Base-by-base conservation (phyloP, 2,113 vertebrate genomes). In the Notarius quadriscutis region DNA sequence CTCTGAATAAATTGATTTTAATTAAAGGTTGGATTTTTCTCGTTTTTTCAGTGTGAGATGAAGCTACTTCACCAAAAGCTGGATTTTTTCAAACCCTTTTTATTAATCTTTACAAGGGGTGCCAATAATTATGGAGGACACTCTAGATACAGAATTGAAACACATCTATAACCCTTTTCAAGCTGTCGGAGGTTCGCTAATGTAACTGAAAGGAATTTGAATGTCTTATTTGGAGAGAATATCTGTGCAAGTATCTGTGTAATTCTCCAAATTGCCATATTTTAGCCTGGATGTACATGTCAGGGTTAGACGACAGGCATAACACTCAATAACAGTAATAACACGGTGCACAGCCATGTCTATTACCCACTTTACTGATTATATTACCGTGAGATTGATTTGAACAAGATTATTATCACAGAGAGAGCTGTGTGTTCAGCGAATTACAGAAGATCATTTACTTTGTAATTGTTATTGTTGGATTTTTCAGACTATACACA, bases 391-490 rank as follows among this genome's bases (percentile, higher is more conserved):
- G 79, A 48, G 57, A 81, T 81, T 48, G 79, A 62, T 60, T 81
- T 22, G 30, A 81, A 81, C 57, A 81, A 62, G 79, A 62, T 81
- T 81, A 62, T 81, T 81, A 81, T 81, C 55, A 53, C 50, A 58
- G 15, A 34, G 77, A 30, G 55, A 34, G 55, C 27, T 48, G 58
- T 48, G 30, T 62, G 79, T 81, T 81, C 79, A 62, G 57, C 18
- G 10, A 14, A 62, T 81, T 81, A 62, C 58, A 20, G 8, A 41
- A 81, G 79, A 81, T 81, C 27, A 58, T 77, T 74, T 79, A 55
- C 14, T 55, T 79, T 79, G 25, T 57, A 79, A 79, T 62, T 81
- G 48, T 62, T 48, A 30, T 81, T 34, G 55, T 41, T 48, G 17
- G 58, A 81, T 81, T 81, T 62, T 81, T 80, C 17, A 57, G 18